These are phyloP conservation scores for Progne subis DNA, from an alignment of 2,113 vertebrate species.

Conservation along the genomic window DNA sequence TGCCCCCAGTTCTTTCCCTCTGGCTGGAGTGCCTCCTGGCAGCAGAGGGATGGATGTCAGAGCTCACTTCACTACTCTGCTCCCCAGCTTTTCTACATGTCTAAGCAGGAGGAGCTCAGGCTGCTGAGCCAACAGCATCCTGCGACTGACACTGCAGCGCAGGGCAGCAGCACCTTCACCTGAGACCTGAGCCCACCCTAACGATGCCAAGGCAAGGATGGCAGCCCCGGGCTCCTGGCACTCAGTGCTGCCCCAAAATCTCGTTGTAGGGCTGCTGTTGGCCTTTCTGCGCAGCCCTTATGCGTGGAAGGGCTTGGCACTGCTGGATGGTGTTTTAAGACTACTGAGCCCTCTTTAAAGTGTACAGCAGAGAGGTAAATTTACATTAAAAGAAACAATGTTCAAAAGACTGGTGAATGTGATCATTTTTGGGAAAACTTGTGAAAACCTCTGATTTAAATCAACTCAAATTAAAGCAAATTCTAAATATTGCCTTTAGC, in stretches of 20 bases:
- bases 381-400: neutral
- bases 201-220: neutral
- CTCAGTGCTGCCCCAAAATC: neutral
- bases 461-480: neutral
- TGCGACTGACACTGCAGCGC: neutral
- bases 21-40: neutral
- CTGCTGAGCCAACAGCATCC: neutral
- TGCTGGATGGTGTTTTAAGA: neutral
- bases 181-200: neutral
- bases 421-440: neutral
- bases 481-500: neutral
- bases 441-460: neutral
- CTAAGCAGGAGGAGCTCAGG: neutral
- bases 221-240: neutral
- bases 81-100: neutral
- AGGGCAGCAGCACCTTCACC: neutral
- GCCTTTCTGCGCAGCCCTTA: neutral
- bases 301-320: neutral
- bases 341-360: neutral
- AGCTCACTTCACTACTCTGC: neutral
- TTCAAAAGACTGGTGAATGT: neutral
- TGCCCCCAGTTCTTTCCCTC: neutral
- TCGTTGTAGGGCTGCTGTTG: rapidly evolving
- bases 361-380: neutral
- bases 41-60: neutral